Percentiles rank a stretch among this genome's conserved stretches.
Evolutionary conservation across 2,888 invertebrate species (phyloP).

Genomic region (Callosobruchus maculatus): DNA sequence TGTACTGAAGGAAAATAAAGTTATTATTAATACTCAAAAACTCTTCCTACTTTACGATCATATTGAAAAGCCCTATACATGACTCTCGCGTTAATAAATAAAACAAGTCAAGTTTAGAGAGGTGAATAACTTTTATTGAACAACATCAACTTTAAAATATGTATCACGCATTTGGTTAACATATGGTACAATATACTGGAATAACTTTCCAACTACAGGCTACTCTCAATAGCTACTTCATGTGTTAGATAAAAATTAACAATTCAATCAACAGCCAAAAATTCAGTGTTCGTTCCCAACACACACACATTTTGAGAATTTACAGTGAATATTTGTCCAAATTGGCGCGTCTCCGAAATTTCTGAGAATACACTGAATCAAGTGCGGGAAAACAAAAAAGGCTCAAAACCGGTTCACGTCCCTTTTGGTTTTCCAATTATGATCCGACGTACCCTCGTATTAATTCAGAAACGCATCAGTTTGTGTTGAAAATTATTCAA

Average conservation of each 20-base stretch:
- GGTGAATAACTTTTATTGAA: constrained; percentile 47
- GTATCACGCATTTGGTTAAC: constrained; percentile 44
- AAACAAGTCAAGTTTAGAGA: constrained; percentile 30
- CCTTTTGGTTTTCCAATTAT: constrained; percentile 26
- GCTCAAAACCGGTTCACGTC: constrained; percentile 19
- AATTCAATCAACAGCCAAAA: constrained; percentile 14
- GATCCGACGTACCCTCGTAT: constrained; percentile 33
- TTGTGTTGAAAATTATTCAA: constrained; percentile 28
- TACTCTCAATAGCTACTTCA: constrained; percentile 23
- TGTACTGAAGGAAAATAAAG: no score
- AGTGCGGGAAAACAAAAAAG: constrained; percentile 15
- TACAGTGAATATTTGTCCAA: constrained; percentile 35
- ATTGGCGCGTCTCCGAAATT: constrained; percentile 9
- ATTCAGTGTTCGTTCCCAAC: constrained; percentile 41
- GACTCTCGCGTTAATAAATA: no score
- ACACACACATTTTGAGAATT: constrained; percentile 37
- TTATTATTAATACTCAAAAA: no score
- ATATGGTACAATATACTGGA: constrained; percentile 46
- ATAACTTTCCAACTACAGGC: constrained; percentile 41
- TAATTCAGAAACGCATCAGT: constrained; percentile 32
- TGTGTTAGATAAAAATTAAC: constrained; percentile 29
- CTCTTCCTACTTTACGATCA: no score
- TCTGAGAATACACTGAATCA: constrained; percentile 11
- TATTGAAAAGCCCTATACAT: no score
- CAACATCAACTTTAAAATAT: constrained; percentile 44